These are phyloP conservation scores for Clamator glandarius DNA, from an alignment of 2,797 vertebrate species.

Conservation along the genomic window DNA sequence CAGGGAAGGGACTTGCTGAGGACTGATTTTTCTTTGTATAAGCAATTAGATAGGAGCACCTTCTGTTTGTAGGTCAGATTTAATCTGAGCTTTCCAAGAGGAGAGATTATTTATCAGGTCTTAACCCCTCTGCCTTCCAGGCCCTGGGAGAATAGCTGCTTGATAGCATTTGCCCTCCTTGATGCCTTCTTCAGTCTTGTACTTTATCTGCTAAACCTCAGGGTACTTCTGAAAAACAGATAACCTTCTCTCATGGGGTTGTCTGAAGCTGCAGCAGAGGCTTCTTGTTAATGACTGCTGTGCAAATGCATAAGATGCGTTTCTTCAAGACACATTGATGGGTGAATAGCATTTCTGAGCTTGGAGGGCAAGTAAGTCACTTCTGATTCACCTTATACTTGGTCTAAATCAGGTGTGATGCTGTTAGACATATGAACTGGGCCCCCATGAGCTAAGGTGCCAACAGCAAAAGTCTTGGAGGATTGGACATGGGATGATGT, in stretches of 20 bases:
- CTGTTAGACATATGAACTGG: neutral
- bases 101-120: neutral
- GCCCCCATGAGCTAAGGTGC: accelerated
- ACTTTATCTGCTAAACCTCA: neutral
- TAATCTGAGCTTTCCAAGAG: constrained; percentile 10
- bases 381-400: neutral
- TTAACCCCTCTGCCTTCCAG: constrained; percentile 21
- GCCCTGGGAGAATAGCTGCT: neutral
- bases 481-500: neutral
- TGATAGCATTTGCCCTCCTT: neutral
- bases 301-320: accelerated
- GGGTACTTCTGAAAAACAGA: neutral
- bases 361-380: neutral
- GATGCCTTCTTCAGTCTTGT: neutral
- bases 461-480: neutral
- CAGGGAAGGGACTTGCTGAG: neutral
- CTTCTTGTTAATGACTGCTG: accelerated
- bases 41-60: neutral
- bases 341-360: neutral
- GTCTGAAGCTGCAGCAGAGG: neutral
- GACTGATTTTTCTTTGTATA: neutral
- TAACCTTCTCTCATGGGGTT: neutral
- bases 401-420: neutral
- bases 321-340: neutral
- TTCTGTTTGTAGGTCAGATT: constrained; percentile 56